Evolutionary conservation across 2,888 invertebrate species (phyloP).

Genomic region (Gerris lacustris): DNA sequence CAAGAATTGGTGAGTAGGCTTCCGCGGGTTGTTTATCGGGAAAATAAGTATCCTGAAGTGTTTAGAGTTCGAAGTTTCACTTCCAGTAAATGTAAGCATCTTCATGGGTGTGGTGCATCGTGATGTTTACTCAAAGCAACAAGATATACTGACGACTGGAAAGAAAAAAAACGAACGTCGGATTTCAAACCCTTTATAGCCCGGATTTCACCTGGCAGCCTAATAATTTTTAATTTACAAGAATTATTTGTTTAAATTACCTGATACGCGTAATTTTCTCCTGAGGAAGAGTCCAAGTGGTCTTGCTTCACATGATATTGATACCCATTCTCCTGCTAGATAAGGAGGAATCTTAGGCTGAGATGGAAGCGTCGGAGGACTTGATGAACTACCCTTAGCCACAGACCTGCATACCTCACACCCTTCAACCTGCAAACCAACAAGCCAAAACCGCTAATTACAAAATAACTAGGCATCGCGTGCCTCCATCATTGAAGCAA

Average conservation of each 20-base stretch:
- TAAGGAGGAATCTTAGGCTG: not conserved
- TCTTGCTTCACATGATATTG: constrained; percentile 6
- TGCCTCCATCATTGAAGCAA: not conserved
- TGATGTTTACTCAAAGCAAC: too few relatives aligned
- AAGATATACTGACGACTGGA: too few relatives aligned
- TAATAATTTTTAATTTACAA: too few relatives aligned
- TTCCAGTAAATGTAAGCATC: too few relatives aligned
- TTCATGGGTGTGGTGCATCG: too few relatives aligned
- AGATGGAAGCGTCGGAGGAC: not conserved
- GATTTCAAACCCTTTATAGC: too few relatives aligned
- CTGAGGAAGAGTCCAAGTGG: not conserved
- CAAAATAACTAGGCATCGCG: not conserved
- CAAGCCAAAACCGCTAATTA: not conserved
- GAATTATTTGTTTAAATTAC: not conserved
- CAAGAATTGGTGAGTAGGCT: too few relatives aligned
- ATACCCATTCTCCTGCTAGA: constrained; percentile 3
- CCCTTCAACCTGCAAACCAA: not conserved
- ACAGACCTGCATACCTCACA: not conserved
- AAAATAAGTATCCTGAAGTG: too few relatives aligned
- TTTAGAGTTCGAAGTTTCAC: too few relatives aligned
- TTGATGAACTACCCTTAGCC: not conserved
- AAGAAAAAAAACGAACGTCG: too few relatives aligned
- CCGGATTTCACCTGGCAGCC: too few relatives aligned
- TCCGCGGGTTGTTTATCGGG: too few relatives aligned
- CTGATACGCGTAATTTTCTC: constrained; percentile 6